Percentiles rank a stretch among this genome's conserved stretches.
phyloP scores from a whole-genome alignment of 1,140 invertebrate genomes.

The Parasteatoda tepidariorum region DNA sequence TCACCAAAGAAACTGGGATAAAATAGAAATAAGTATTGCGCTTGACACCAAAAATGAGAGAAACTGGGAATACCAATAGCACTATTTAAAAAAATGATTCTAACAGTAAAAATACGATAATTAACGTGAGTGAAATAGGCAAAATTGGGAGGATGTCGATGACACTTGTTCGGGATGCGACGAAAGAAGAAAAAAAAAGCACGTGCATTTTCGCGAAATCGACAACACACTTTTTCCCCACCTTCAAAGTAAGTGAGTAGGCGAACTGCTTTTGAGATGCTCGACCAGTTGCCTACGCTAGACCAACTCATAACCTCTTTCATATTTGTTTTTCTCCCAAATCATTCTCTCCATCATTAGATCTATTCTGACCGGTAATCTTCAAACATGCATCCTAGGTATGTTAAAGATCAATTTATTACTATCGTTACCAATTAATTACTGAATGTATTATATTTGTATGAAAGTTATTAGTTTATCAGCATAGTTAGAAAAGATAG shows the following conservation, averaged over 20 bases:
- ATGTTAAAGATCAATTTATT: no score
- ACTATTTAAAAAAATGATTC: not conserved
- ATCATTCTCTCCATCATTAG: not conserved
- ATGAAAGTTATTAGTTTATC: no score
- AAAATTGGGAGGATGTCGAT: not conserved
- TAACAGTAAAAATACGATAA: not conserved
- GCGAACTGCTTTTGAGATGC: conserved; percentile 44
- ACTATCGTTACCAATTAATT: no score
- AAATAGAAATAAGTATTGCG: no score
- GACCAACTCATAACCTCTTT: conserved; percentile 5
- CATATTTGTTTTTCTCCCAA: conserved; percentile 1
- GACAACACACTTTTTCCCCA: not conserved
- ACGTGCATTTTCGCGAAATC: conserved; percentile 8
- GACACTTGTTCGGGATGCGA: not conserved
- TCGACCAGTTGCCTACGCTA: conserved; percentile 45
- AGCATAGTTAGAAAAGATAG: no score
- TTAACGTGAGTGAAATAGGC: not conserved
- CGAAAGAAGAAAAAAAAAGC: conserved; percentile 12
- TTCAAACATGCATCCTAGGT: conserved; percentile 1
- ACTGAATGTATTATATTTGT: no score
- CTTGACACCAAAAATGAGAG: not conserved
- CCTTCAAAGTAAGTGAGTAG: conserved; percentile 2
- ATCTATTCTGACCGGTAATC: not conserved
- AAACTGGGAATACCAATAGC: not conserved
- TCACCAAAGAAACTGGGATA: no score